Base-by-base conservation (phyloP, 2,888 invertebrate genomes). In the Frankliniella fusca region DNA sequence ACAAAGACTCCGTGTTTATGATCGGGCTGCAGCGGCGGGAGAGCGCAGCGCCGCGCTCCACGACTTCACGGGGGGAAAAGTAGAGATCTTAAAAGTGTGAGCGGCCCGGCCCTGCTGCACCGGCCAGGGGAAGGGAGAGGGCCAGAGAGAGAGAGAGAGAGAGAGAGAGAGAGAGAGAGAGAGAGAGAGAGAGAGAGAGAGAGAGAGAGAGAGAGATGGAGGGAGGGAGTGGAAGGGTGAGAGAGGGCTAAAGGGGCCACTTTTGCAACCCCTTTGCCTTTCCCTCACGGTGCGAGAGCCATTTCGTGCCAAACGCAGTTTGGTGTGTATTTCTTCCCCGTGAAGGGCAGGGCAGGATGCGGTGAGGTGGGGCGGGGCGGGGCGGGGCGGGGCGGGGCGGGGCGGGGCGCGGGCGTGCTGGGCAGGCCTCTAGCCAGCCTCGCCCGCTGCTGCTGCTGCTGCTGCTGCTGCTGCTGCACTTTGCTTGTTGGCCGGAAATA, bases 1-100 rank as follows among this genome's bases (percentile, higher is more conserved):
- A 76, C 70, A 76, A 76, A 76, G 70, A 76, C 70, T 76, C 70
- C 23, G 70, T 76, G 70, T 76, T 76, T 76, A 76, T 76, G 70
- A 76, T 76, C 70, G 70, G 20, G 70, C 38, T 38, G 38, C 38
- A 54, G 54, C 54, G 54, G 54, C 18, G 54, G 18, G 54, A 54
- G 54, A 20, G 54, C 18, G 10, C 54, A 20, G 20, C 15, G 54
- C 12, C 18, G 70, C 70, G 61, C 61, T 61, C 38, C 38, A 38
- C 38, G 38, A 38, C 38, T 38, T 38, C 61, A n/a, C 61, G 7
- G 61, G 61, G 70, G 70, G 70, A 27, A 76, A 76, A 76, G 70
- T 76, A 76, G 70, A 76, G 70, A 76, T 76, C 70, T 76, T 76
- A 76, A 76, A 76, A 27, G 70, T 76, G 70, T 27, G 70, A 27